Conservation (phyloP, 2,113 vertebrate species). For the Meles meles region DNA sequence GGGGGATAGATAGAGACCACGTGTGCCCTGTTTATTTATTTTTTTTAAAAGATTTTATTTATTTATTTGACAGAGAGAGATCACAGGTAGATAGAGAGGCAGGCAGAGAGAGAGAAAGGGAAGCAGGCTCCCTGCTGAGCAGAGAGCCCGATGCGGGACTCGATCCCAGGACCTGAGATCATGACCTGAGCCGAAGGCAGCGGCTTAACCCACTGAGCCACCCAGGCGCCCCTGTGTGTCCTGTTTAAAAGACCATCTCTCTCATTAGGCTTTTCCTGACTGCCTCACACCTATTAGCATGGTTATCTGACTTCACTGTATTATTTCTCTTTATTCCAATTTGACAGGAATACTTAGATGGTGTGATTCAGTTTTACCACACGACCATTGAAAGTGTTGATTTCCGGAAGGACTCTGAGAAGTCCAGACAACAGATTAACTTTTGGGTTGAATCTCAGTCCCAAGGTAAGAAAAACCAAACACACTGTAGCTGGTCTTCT, state of each 20-base stretch:
- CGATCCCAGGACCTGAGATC: too few species aligned
- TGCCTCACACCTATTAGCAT: neutral
- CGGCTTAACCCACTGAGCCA: too few species aligned
- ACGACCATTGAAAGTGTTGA: constrained; percentile 77
- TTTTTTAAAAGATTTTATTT: too few species aligned
- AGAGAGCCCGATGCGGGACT: too few species aligned
- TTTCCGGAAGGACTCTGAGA: constrained; percentile 77
- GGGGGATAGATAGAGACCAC: neutral
- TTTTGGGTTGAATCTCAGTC: constrained; percentile 82
- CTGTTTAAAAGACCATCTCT: neutral
- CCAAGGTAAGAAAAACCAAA: constrained; percentile 76
- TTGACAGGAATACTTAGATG: constrained; percentile 77
- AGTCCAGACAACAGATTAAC: constrained; percentile 81
- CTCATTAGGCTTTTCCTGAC: neutral
- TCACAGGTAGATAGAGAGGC: too few species aligned
- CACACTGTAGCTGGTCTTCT: fast-evolving
- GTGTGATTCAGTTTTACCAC: constrained; percentile 76
- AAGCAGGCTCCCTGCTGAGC: too few species aligned
- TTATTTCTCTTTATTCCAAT: neutral
- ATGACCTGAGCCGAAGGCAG: too few species aligned
- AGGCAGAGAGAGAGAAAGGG: too few species aligned
- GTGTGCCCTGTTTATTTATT: too few species aligned
- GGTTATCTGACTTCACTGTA: neutral
- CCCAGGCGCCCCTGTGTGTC: too few species aligned
- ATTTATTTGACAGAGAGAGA: too few species aligned